Percentiles rank a stretch among this genome's conserved stretches.
phyloP scores from a whole-genome alignment of 2,113 vertebrate genomes.

The Geothlypis trichas region DNA sequence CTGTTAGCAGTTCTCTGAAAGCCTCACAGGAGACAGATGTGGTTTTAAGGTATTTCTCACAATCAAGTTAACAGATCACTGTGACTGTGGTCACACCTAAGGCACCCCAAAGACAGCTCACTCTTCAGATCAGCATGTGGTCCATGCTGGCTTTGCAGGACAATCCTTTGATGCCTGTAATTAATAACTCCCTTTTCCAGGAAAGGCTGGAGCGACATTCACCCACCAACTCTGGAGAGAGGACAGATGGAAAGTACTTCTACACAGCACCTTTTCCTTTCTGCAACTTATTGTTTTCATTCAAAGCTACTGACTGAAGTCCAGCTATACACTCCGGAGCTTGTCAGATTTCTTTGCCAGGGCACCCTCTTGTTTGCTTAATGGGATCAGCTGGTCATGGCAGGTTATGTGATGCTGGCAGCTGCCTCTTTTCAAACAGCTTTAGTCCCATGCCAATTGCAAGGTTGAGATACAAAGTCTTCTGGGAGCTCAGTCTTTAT shows the following conservation, averaged over 20 bases:
- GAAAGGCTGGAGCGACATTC: background rate
- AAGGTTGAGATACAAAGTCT: background rate
- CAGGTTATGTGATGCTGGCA: conserved; percentile 18
- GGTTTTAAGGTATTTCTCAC: background rate
- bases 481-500: conserved; percentile 30
- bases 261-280: background rate
- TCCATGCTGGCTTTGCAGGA: background rate
- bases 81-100: background rate
- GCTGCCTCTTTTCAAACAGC: conserved; percentile 39
- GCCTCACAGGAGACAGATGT: background rate
- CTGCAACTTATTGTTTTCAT: background rate
- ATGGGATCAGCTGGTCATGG: conserved; percentile 49
- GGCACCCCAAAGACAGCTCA: accelerated
- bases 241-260: background rate
- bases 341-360: conserved; percentile 1
- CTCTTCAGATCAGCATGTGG: background rate
- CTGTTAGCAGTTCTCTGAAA: background rate
- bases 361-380: conserved; percentile 24
- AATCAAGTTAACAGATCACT: background rate
- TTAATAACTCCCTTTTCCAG: background rate
- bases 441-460: conserved; percentile 16
- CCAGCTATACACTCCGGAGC: background rate
- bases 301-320: conserved; percentile 3
- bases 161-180: background rate
- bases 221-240: background rate